Evolutionary conservation across 2,113 vertebrate species (phyloP).

Genomic region (Chroicocephalus ridibundus): DNA sequence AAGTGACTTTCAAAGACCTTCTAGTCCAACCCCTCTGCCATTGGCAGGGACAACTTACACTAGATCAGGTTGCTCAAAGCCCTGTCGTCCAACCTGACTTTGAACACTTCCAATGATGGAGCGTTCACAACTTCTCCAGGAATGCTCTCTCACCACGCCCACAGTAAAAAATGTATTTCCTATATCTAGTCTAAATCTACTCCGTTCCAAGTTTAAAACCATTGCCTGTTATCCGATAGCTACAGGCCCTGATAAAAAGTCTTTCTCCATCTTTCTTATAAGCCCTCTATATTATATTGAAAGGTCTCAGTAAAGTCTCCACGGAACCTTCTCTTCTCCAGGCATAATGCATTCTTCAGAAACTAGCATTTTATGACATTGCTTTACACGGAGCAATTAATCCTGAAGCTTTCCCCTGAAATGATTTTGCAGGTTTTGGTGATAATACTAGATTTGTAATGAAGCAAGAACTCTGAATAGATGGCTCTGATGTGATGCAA

Average conservation of each 20-base stretch:
- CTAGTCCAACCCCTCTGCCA: background rate
- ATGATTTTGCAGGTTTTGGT: background rate
- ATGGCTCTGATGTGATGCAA: background rate
- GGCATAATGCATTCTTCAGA: background rate
- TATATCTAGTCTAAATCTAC: background rate
- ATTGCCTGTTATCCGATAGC: background rate
- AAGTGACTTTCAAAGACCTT: background rate
- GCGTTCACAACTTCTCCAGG: background rate
- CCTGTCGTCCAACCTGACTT: background rate
- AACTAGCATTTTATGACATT: background rate
- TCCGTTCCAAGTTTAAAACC: background rate
- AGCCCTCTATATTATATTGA: background rate
- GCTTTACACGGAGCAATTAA: background rate
- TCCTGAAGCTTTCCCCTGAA: background rate
- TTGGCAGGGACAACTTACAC: background rate
- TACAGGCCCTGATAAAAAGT: background rate
- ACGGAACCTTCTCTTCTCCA: background rate
- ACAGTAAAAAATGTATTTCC: background rate
- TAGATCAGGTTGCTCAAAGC: background rate
- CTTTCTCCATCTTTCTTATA: background rate
- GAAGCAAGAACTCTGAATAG: background rate
- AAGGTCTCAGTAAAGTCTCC: background rate
- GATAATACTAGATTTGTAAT: background rate
- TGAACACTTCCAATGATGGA: background rate
- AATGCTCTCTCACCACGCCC: background rate